phyloP scores from a whole-genome alignment of 2,888 invertebrate species.

The Stenolophus ochropezus region DNA sequence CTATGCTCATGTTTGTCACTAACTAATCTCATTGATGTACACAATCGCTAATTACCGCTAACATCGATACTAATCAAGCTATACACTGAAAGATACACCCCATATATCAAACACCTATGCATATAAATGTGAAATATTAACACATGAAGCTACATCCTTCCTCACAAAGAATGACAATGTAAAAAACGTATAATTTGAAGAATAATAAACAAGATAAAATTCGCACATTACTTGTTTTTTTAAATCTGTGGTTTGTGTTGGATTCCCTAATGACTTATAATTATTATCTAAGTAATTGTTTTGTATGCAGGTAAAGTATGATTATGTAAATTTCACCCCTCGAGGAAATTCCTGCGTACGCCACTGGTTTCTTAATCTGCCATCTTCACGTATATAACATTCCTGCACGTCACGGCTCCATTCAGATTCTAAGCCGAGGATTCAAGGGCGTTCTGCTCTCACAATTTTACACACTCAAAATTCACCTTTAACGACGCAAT shows the following conservation, averaged over 20 bases:
- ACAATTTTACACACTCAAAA: constrained; percentile 5
- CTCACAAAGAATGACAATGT: too few species aligned
- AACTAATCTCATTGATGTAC: not conserved
- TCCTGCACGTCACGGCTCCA: constrained; percentile 31
- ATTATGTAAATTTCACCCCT: not conserved
- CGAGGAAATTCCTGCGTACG: not conserved
- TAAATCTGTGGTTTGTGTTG: too few species aligned
- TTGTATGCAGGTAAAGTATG: not conserved
- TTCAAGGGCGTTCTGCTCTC: constrained; percentile 7
- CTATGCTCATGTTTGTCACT: too few species aligned
- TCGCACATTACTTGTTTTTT: too few species aligned
- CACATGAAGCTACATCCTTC: too few species aligned
- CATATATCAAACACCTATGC: not conserved
- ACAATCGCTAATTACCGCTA: not conserved
- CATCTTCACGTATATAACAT: constrained; percentile 22
- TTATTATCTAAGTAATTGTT: not conserved
- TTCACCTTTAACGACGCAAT: constrained; percentile 1
- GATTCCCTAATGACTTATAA: too few species aligned
- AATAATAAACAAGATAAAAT: too few species aligned
- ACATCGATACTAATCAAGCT: not conserved
- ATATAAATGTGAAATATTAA: too few species aligned
- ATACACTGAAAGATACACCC: not conserved
- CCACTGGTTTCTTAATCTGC: constrained; percentile 8
- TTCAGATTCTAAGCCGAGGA: constrained; percentile 19
- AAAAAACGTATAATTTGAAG: too few species aligned